These are phyloP conservation scores for Pogonocherus hispidulus DNA, from an alignment of 2,888 invertebrate species.

Conservation along the genomic window DNA sequence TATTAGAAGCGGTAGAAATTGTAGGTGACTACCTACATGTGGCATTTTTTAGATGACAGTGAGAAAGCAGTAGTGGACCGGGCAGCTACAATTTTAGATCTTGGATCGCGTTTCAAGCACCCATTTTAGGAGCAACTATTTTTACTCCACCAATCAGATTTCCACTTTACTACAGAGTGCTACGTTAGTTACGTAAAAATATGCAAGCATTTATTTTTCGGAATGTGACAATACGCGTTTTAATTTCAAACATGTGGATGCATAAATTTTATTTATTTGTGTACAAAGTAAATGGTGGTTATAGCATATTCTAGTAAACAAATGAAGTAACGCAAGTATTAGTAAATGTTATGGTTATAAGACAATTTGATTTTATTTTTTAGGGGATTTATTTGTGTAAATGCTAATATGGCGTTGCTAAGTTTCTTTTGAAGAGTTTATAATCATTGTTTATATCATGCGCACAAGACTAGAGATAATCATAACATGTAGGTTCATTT, in stretches of 20 bases:
- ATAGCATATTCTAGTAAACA: conserved; percentile 13
- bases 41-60: conserved; percentile 59
- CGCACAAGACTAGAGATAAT: too few relatives aligned
- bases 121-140: conserved; percentile 78
- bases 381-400: too few relatives aligned
- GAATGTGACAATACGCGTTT: not conserved
- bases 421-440: too few relatives aligned
- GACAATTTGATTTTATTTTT: too few relatives aligned
- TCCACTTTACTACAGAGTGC: conserved; percentile 21
- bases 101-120: conserved; percentile 76
- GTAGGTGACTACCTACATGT: conserved; percentile 49
- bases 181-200: conserved; percentile 5
- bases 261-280: conserved; percentile 3
- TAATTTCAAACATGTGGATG: conserved; percentile 12
- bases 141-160: conserved; percentile 66
- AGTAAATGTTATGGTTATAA: not conserved
- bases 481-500: too few relatives aligned
- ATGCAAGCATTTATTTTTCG: conserved; percentile 6
- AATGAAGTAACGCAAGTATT: conserved; percentile 10
- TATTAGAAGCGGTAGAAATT: conserved; percentile 37
- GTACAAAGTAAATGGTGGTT: not conserved
- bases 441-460: too few relatives aligned
- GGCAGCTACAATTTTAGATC: conserved; percentile 72
- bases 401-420: too few relatives aligned
- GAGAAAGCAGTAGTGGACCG: conserved; percentile 61